Conservation (phyloP, 1,140 invertebrate species). For the Cardiocondyla obscurior region DNA sequence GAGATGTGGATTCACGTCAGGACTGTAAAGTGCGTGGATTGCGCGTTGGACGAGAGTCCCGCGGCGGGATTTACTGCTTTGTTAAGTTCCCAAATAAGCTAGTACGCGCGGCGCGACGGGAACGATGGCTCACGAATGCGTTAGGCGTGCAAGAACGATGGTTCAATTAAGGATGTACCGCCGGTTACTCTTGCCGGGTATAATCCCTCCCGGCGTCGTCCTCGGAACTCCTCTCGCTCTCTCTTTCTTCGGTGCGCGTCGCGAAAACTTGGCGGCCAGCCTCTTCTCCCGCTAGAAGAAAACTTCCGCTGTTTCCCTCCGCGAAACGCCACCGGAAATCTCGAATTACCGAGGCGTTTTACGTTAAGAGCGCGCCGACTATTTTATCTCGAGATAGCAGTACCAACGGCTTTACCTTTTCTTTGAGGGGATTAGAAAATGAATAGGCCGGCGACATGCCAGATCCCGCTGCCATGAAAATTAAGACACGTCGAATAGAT, state of each 20-base stretch:
- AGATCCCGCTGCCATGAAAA: constrained; percentile 11
- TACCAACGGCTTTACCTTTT: constrained; percentile 25
- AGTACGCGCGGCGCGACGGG: not conserved
- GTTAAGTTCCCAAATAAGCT: constrained; percentile 63
- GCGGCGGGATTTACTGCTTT: constrained; percentile 51
- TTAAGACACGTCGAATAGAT: constrained; percentile 11
- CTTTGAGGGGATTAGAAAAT: constrained; percentile 28
- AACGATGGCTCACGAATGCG: constrained; percentile 32
- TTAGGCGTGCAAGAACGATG: constrained; percentile 64
- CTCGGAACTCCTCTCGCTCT: not conserved
- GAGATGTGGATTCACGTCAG: constrained; percentile 7
- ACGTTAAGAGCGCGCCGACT: constrained; percentile 33
- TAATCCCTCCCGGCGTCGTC: constrained; percentile 31
- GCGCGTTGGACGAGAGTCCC: constrained; percentile 24
- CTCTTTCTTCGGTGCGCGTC: not conserved
- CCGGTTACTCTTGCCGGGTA: constrained; percentile 58
- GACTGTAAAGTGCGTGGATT: constrained; percentile 41
- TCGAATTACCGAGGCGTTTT: constrained; percentile 43
- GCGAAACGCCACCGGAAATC: constrained; percentile 32
- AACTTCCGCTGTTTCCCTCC: constrained; percentile 26
- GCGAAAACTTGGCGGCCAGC: constrained; percentile 3
- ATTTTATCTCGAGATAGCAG: constrained; percentile 34
- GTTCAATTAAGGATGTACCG: constrained; percentile 68
- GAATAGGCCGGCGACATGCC: constrained; percentile 27
- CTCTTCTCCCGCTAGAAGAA: constrained; percentile 20